These are phyloP conservation scores for Hipposideros armiger DNA, from an alignment of 2,113 vertebrate genomes.

Conservation along the genomic window DNA sequence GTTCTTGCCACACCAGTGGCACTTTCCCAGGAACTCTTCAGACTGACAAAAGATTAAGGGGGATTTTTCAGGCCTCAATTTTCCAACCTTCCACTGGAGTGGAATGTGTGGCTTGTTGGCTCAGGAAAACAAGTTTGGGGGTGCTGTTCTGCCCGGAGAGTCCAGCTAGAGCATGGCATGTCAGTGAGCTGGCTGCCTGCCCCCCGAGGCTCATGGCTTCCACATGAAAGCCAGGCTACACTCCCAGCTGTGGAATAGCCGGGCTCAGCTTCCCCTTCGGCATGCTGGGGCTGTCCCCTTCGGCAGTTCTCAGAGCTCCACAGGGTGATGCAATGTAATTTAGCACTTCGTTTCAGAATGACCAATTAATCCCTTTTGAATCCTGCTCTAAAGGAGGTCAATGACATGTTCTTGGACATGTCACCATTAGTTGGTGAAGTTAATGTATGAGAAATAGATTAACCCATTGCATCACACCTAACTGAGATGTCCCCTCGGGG, in stretches of 20 bases:
- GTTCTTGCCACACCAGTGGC: background rate
- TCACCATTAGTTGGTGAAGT: background rate
- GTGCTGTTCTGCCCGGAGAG: slow-evolving; percentile 22
- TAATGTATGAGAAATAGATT: background rate
- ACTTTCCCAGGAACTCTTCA: slow-evolving; percentile 58
- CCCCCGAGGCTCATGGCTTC: slow-evolving; percentile 67
- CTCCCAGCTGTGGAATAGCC: slow-evolving; percentile 67
- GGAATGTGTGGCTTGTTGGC: slow-evolving; percentile 61
- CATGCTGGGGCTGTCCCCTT: background rate
- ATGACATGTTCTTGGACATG: background rate
- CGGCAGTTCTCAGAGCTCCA: slow-evolving; percentile 25
- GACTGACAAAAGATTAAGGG: slow-evolving; percentile 45
- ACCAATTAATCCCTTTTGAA: background rate
- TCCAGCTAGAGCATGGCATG: background rate
- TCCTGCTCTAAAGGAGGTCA: background rate
- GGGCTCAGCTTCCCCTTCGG: slow-evolving; percentile 62
- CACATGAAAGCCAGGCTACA: slow-evolving; percentile 56
- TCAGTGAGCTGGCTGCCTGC: slow-evolving; percentile 64
- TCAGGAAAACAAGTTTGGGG: slow-evolving; percentile 38
- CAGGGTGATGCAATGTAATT: background rate
- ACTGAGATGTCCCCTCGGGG: background rate
- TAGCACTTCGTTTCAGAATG: background rate
- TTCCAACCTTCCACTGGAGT: slow-evolving; percentile 44
- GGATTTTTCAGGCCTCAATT: slow-evolving; percentile 58
- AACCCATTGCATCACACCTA: background rate